Evolutionary conservation across 2,797 vertebrate species (phyloP).

Genomic region (Crax fasciolata): DNA sequence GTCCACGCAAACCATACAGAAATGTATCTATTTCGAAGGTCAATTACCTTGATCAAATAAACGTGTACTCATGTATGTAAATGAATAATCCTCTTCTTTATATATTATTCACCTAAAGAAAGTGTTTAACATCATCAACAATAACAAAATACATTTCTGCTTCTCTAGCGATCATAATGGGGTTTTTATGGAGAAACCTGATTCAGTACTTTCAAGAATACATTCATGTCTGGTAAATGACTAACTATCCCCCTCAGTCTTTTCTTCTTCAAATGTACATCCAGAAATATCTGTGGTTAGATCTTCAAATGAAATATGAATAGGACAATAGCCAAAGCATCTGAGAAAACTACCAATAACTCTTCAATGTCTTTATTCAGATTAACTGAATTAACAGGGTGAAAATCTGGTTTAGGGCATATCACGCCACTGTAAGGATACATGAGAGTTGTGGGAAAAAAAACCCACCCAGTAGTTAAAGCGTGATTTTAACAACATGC

Average conservation of each 20-base stretch:
- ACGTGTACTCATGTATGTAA: fast-evolving
- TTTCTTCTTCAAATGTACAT: not conserved
- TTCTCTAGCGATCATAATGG: not conserved
- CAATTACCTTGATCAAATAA: not conserved
- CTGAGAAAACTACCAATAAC: not conserved
- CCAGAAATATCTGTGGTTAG: not conserved
- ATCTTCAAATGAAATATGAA: not conserved
- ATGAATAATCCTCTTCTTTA: not conserved
- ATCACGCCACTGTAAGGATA: not conserved
- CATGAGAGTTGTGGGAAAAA: not conserved
- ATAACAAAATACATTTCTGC: not conserved
- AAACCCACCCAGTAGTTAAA: not conserved
- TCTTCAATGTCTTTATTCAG: not conserved
- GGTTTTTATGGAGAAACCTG: not conserved
- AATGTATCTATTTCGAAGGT: not conserved
- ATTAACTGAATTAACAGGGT: not conserved
- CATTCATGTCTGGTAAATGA: not conserved
- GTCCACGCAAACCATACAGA: not conserved
- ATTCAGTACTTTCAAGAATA: not conserved
- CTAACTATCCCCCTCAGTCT: not conserved
- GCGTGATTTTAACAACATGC: not conserved
- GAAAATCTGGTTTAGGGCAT: not conserved
- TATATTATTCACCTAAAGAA: not conserved
- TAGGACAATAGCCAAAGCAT: not conserved
- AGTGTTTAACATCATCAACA: not conserved